A percentile compares a stretch with the other conserved stretches of the same genome.
Conservation (phyloP, 2,888 invertebrate genomes). For the Iphiclides podalirius region DNA sequence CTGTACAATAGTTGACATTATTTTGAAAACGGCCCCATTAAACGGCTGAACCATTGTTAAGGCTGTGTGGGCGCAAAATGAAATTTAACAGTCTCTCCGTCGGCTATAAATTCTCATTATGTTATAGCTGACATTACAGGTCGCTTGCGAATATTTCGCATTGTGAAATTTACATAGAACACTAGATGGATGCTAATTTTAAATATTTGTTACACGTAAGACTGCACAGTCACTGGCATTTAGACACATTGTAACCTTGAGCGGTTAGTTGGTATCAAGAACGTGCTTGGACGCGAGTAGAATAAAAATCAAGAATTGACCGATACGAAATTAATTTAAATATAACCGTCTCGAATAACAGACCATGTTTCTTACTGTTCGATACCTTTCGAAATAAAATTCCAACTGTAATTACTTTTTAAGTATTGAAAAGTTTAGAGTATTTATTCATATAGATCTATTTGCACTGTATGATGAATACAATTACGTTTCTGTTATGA, state of each 20-base stretch:
- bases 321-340: not conserved
- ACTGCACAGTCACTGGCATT: not conserved
- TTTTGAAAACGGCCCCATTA: slow-evolving; percentile 2
- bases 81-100: slow-evolving; percentile 13
- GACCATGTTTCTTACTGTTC: not conserved
- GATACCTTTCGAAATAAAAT: too few species aligned
- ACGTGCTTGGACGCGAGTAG: slow-evolving; percentile 2
- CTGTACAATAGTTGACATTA: not conserved
- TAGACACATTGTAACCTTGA: slow-evolving; percentile 11
- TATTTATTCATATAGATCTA: too few species aligned
- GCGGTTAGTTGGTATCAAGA: not conserved
- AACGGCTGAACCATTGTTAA: slow-evolving; percentile 6
- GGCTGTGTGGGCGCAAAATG: slow-evolving; percentile 17
- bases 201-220: not conserved
- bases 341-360: not conserved
- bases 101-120: slow-evolving; percentile 20
- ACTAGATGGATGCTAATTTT: not conserved
- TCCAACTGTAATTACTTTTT: too few species aligned
- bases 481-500: too few species aligned
- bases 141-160: slow-evolving; percentile 5
- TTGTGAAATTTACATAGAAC: slow-evolving; percentile 9
- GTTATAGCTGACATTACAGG: not conserved
- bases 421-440: too few species aligned
- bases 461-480: too few species aligned
- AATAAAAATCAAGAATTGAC: slow-evolving; percentile 2